Evolutionary conservation across 2,888 invertebrate genomes (phyloP), one percentile per base, ranked within the genome.

Genomic region (Ernsta delagoae): DNA sequence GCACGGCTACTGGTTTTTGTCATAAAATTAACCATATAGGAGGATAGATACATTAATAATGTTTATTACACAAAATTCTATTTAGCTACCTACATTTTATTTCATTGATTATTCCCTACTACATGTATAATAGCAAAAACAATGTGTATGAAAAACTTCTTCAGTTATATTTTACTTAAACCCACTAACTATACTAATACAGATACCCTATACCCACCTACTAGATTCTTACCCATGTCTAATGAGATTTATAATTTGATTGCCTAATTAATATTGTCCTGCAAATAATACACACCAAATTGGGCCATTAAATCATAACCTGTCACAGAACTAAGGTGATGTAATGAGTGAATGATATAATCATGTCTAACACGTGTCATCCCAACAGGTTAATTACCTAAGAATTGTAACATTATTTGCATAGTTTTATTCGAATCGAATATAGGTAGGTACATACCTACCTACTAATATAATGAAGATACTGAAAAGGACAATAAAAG

Each of bases 1-100:
- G 81, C 78, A 75, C 77, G 73, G 89, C 92, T 91, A 91, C 92
- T 90, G 92, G 88, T 86, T 89, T 90, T 86, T 85, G 86, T 90
- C 88, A 87, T 84, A 84, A 79, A 82, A 84, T 83, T 81, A 79
- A 82, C 79, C 73, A 71, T 70, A 70, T 70, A 61, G 50, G 56
- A 64, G 70, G 59, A 56, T 8, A 48, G 39, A 57, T 39, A 67
- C 34, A 60, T 54, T 53, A 34, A 53, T 59, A 59, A 41, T 16
- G 61, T 59, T 57, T 7, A 8, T 8, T 24, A 7, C 24, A 1
- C 50, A 16, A 24, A 50, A 8, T 24, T 12, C 48, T 45, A 11
- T 5, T 45, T 41, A 9, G 8, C 8, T 8, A 45, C 36, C 36
- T 36, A 36, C 24, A 24, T 24, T 24, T 24, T 3, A 24, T 24